These are phyloP conservation scores for Tineola bisselliella DNA, from an alignment of 2,888 invertebrate species.

Conservation along the genomic window DNA sequence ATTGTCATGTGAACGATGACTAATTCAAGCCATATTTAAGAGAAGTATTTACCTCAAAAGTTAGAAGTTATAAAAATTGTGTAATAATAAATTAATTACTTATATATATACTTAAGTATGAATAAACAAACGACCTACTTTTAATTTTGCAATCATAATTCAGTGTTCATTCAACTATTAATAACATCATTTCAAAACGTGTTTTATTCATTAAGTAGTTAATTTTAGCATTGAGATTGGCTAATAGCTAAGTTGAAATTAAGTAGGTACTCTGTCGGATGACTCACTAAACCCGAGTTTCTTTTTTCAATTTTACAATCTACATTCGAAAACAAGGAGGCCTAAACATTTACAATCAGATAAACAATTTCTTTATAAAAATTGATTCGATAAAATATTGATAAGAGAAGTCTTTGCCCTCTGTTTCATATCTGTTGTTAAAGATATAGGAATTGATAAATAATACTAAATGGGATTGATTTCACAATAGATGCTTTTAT, in stretches of 20 bases:
- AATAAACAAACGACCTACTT: too few species aligned
- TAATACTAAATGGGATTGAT: background rate
- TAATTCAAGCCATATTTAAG: too few species aligned
- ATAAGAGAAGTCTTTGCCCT: conserved; percentile 4
- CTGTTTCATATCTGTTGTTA: background rate
- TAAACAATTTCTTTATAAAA: conserved; percentile 3
- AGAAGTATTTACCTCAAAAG: too few species aligned
- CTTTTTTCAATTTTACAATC: too few species aligned
- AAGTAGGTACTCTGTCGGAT: background rate
- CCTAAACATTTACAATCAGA: background rate
- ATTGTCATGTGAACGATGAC: too few species aligned
- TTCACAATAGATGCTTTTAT: background rate
- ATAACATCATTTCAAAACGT: background rate
- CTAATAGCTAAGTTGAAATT: background rate
- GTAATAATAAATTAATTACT: too few species aligned
- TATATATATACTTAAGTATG: too few species aligned
- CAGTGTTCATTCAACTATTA: background rate
- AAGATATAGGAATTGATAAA: background rate
- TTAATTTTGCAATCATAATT: background rate
- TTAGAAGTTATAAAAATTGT: too few species aligned
- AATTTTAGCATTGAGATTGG: background rate
- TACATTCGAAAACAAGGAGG: too few species aligned
- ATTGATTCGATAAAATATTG: background rate
- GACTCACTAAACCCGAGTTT: background rate
- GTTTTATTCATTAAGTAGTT: background rate